Evolutionary conservation across 2,888 invertebrate species (phyloP), one percentile per base, ranked within the genome.

Genomic region (Plagiodera versicolora): DNA sequence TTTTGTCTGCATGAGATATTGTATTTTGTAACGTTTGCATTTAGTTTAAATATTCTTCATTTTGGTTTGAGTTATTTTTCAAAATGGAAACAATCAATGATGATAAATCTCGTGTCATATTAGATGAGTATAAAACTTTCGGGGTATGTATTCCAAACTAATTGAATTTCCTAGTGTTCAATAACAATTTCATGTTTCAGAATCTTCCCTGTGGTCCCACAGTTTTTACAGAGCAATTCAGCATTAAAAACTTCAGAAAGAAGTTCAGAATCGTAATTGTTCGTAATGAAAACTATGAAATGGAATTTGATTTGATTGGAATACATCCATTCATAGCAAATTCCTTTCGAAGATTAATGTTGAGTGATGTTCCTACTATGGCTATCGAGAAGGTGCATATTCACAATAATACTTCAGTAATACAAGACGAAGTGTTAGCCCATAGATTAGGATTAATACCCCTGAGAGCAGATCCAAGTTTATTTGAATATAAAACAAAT

Each of bases 291-390:
- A 84, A 85, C 51, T 82, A 81, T 59, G 92, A 92, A 79, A 85
- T 95, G 81, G 95, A 95, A 80, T 94, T 95, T 79, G 95, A 96
- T 79, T 78, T 95, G 70, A 90, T 95, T 72, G 94, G 94, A 0
- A 87, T 93, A 50, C 89, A 91, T 72, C 88, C 92, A 6, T 88
- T 91, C 0, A 84, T 95, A 65, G 92, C 91, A 0, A 95, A 95
- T 82, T 90, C 94, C 2, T 90, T 93, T 72, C 85, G 95, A 10
- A 86, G 95, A 67, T 82, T 95, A 49, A 88, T 95, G 82, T 77
- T 95, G 0, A 92, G 94, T 73, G 95, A 95, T 79, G 92, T 94
- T 8, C 95, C 95, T 0, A 91, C 91, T 60, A 94, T 95, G 91
- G 95, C 95, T 0, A 92, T 95, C 70, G 95, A 95, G 73, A 93